These are phyloP conservation scores for Pachypeltis micranthus DNA, from an alignment of 1,140 invertebrate genomes.

Conservation along the genomic window DNA sequence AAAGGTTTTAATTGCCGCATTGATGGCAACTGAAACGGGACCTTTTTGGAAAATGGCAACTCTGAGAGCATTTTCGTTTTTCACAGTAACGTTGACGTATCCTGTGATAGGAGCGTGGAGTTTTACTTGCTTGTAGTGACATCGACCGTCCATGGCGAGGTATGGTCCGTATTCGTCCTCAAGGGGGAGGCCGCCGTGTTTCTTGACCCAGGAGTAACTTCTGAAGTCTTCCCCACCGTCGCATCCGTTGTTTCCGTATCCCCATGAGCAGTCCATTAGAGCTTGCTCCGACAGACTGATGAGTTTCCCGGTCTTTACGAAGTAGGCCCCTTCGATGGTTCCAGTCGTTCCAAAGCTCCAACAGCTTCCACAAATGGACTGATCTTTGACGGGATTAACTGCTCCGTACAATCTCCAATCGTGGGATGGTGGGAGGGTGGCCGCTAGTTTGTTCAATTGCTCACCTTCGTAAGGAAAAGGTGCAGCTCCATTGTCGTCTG, in stretches of 20 bases:
- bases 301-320: constrained; percentile 59
- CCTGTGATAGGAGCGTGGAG: constrained; percentile 64
- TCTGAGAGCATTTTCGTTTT: constrained; percentile 63
- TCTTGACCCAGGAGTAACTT: constrained; percentile 84
- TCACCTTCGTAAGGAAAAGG: constrained; percentile 55
- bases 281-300: constrained; percentile 79
- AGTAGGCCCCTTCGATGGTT: constrained; percentile 82
- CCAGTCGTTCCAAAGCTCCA: constrained; percentile 94
- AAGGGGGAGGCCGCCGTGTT: constrained; percentile 75
- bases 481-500: constrained; percentile 57
- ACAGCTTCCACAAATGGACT: constrained; percentile 91
- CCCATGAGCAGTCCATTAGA: constrained; percentile 93
- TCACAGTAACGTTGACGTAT: constrained; percentile 78
- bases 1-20: constrained; percentile 77
- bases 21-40: constrained; percentile 84
- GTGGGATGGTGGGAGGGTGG: constrained; percentile 48
- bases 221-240: constrained; percentile 91
- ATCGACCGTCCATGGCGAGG: constrained; percentile 82
- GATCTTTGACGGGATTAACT: constrained; percentile 91
- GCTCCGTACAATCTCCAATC: constrained; percentile 89
- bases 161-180: constrained; percentile 86
- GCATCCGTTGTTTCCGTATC: constrained; percentile 88
- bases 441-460: constrained; percentile 31
- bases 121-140: constrained; percentile 63
- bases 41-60: constrained; percentile 79